These are phyloP conservation scores for Brachionus sp. DNA, from an alignment of 1,140 invertebrate genomes.

Conservation along the genomic window DNA sequence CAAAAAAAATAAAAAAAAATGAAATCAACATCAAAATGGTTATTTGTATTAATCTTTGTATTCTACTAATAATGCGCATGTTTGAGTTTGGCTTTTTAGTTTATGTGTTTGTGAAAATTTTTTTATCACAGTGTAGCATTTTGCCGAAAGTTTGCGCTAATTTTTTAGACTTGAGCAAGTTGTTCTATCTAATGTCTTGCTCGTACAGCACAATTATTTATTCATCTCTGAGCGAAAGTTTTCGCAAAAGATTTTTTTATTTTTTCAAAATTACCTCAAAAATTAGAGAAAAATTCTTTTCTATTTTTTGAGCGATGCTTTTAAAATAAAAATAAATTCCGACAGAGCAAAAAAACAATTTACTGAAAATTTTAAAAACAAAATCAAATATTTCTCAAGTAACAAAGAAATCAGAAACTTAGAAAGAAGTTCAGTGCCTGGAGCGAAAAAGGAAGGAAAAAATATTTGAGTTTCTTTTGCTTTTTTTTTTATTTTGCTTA, in stretches of 20 bases:
- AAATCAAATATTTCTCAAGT: no score
- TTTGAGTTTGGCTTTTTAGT: background rate
- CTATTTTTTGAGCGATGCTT: no score
- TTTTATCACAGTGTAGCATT: background rate
- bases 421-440: no score
- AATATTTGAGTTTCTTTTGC: no score
- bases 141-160: background rate
- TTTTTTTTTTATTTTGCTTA: no score
- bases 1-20: background rate
- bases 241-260: background rate
- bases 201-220: background rate
- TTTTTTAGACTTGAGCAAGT: background rate
- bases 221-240: background rate
- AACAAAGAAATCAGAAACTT: no score
- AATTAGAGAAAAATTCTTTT: no score
- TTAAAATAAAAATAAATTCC: no score
- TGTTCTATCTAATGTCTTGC: background rate
- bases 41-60: background rate
- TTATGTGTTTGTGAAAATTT: background rate
- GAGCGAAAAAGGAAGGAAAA: no score
- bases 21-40: background rate
- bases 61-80: background rate
- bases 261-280: background rate
- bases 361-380: no score
- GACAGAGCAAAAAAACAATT: no score